Conservation (phyloP, 2,113 vertebrate genomes). For the Indicator maculatus region DNA sequence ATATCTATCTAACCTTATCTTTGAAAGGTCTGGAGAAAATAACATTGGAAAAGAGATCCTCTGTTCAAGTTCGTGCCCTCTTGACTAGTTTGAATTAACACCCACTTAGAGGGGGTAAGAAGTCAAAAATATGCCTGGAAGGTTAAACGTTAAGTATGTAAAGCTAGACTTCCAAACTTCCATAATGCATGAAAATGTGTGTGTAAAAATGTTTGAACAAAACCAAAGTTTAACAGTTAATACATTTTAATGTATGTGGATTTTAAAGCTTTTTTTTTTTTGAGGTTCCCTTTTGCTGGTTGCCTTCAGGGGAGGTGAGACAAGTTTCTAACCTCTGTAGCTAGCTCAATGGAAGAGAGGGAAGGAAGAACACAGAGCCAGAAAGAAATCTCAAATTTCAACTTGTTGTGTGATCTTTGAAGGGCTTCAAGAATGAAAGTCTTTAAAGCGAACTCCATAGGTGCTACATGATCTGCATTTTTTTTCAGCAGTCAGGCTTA, state of each 20-base stretch:
- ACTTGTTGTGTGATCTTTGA: constrained; percentile 65
- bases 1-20: constrained; percentile 61
- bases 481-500: constrained; percentile 23
- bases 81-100: constrained; percentile 64
- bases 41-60: constrained; percentile 40
- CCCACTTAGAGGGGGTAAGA: constrained; percentile 46
- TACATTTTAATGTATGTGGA: constrained; percentile 51
- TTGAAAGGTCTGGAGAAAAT: constrained; percentile 64
- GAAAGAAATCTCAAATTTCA: constrained; percentile 46
- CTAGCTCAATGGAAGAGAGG: constrained; percentile 40
- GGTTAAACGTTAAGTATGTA: constrained; percentile 60
- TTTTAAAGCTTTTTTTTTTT: constrained; percentile 57
- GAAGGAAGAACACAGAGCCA: constrained; percentile 51
- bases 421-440: constrained; percentile 31
- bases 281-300: constrained; percentile 46
- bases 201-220: constrained; percentile 44
- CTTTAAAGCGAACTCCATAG: constrained; percentile 63
- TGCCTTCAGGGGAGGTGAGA: constrained; percentile 69
- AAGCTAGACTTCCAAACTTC: constrained; percentile 53
- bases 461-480: constrained; percentile 66
- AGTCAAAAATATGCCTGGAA: constrained; percentile 59
- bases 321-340: constrained; percentile 66
- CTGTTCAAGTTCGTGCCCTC: constrained; percentile 23
- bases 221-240: constrained; percentile 36
- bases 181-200: constrained; percentile 45